These are phyloP conservation scores for Chalcis sispes DNA, from an alignment of 2,888 invertebrate species.

Conservation along the genomic window DNA sequence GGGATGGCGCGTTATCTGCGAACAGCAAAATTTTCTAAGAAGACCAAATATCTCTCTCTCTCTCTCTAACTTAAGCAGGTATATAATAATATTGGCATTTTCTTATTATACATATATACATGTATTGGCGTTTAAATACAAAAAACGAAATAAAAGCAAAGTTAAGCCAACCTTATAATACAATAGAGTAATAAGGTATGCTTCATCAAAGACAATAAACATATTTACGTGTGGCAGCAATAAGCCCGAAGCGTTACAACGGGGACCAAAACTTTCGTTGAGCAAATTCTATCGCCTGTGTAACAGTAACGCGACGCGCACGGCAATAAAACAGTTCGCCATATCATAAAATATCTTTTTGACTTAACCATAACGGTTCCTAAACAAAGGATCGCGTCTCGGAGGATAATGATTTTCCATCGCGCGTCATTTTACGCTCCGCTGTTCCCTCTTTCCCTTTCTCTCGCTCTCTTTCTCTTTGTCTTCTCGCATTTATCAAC, in stretches of 20 bases:
- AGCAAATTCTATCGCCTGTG: slow-evolving; percentile 1
- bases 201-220: too few relatives aligned
- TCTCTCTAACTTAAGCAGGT: too few relatives aligned
- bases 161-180: too few relatives aligned
- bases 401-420: slow-evolving; percentile 22
- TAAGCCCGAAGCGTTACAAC: too few relatives aligned
- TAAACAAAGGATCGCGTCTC: slow-evolving; percentile 8
- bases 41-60: slow-evolving; percentile 8
- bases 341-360: background rate
- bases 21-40: slow-evolving; percentile 14
- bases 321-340: slow-evolving; percentile 33
- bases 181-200: too few relatives aligned
- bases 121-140: too few relatives aligned
- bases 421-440: slow-evolving; percentile 1
- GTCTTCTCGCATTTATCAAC: slow-evolving; percentile 36
- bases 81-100: too few relatives aligned
- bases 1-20: background rate
- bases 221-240: too few relatives aligned
- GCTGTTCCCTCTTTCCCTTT: too few relatives aligned
- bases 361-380: slow-evolving; percentile 27
- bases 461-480: too few relatives aligned
- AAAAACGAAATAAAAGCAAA: too few relatives aligned
- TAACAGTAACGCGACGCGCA: slow-evolving; percentile 16
- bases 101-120: too few relatives aligned
- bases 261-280: background rate